A percentile compares a stretch with the other conserved stretches of the same genome.
Conservation (phyloP, 2,888 invertebrate species). For the Harmothoe impar region DNA sequence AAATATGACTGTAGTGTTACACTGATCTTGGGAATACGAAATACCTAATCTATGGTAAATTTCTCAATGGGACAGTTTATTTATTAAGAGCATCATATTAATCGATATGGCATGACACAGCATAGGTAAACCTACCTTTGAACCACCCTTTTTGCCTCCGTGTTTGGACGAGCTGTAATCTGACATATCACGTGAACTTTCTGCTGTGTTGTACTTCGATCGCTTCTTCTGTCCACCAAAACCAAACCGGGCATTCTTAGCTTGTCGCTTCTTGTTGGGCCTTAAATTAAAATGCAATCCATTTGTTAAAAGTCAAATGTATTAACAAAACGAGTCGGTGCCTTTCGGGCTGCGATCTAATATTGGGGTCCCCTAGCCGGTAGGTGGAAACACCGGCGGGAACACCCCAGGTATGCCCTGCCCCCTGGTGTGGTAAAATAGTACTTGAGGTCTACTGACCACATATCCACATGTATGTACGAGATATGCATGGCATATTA, state of each 20-base stretch:
- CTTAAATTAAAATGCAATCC: slow-evolving; percentile 71
- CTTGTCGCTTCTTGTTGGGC: slow-evolving; percentile 81
- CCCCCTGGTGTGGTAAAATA: no score
- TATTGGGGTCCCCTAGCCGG: no score
- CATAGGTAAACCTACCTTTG: neutral
- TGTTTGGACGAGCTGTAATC: slow-evolving; percentile 69
- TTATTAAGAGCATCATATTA: no score
- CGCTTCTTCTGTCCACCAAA: slow-evolving; percentile 98
- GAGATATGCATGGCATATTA: no score
- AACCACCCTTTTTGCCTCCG: neutral
- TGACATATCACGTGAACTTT: slow-evolving; percentile 85
- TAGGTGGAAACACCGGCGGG: no score
- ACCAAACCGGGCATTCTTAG: slow-evolving; percentile 94
- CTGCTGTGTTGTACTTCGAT: slow-evolving; percentile 92
- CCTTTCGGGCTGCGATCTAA: no score
- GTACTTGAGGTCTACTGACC: no score
- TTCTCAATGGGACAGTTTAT: no score
- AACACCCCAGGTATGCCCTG: no score
- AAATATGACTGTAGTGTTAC: neutral
- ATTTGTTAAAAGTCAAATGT: neutral
- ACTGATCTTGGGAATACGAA: neutral
- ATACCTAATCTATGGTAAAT: neutral
- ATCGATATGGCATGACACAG: no score
- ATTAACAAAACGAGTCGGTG: neutral
- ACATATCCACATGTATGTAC: no score